phyloP scores from a whole-genome alignment of 2,888 invertebrate species.

The Rotaria socialis region DNA sequence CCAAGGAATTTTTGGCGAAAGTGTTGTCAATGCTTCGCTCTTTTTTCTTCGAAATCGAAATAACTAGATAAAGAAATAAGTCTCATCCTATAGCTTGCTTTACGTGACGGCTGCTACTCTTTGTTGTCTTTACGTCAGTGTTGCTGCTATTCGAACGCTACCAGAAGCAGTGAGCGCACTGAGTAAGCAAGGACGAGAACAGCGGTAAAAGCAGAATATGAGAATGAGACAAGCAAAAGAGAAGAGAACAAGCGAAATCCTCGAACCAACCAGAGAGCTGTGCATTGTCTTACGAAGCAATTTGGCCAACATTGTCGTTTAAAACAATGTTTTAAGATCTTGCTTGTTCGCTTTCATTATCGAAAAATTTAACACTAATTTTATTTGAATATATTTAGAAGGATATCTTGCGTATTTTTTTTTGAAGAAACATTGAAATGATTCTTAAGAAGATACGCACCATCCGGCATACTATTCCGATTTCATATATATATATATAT shows the following conservation, averaged over 20 bases:
- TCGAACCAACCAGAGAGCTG: slow-evolving; percentile 18
- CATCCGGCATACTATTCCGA: too few species aligned
- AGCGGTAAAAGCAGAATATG: background rate
- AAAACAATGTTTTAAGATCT: background rate
- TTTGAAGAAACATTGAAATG: too few species aligned
- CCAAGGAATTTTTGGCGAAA: background rate
- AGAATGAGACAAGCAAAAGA: background rate
- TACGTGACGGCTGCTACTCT: background rate
- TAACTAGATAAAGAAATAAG: background rate
- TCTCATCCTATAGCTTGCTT: background rate
- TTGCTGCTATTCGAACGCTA: slow-evolving; percentile 13
- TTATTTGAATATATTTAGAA: background rate
- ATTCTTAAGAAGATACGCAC: too few species aligned
- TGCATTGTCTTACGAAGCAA: background rate
- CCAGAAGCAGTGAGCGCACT: background rate
- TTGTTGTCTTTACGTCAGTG: background rate
- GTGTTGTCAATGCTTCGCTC: background rate
- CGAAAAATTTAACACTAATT: background rate
- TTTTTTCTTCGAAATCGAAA: background rate
- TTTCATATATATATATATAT: too few species aligned
- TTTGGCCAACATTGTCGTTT: background rate
- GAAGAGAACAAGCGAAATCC: slow-evolving; percentile 18
- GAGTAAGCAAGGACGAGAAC: slow-evolving; percentile 16
- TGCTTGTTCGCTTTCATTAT: background rate
- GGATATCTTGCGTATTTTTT: too few species aligned